These are phyloP conservation scores for Crotalus tigris DNA, from an alignment of 2,113 vertebrate species.

Conservation along the genomic window DNA sequence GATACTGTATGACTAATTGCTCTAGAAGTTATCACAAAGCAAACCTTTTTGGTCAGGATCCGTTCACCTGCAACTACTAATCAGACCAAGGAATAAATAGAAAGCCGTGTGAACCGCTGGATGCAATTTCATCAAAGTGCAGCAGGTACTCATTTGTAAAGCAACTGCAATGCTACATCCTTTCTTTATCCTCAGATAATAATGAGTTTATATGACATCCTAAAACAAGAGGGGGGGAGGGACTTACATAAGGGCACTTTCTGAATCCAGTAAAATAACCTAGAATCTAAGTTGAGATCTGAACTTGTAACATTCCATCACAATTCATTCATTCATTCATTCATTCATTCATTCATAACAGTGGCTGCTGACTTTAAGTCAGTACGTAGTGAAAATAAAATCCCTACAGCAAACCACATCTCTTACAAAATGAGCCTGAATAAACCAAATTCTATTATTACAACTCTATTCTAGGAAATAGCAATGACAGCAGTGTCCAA, in stretches of 20 bases:
- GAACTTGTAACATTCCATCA: neutral
- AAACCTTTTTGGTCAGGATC: neutral
- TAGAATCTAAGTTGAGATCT: neutral
- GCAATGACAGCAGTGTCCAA: neutral
- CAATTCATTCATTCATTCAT: neutral
- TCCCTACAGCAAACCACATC: neutral
- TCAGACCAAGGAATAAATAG: neutral
- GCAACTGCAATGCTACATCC: neutral
- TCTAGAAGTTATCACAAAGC: neutral
- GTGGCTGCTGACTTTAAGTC: neutral
- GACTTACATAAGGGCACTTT: neutral
- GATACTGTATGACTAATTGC: neutral
- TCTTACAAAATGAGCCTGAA: neutral
- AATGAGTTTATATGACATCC: neutral
- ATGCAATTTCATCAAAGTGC: rapidly evolving
- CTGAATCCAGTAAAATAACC: neutral
- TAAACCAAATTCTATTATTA: neutral
- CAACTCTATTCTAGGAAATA: neutral
- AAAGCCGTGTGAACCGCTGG: neutral
- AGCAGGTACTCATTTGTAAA: neutral
- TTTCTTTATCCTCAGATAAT: neutral
- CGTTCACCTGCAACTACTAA: rapidly evolving
- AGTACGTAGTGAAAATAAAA: neutral
- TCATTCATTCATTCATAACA: neutral
- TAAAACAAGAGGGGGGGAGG: neutral